Evolutionary conservation across 2,113 vertebrate species (phyloP), one percentile per base, ranked within the genome.

Genomic region (Dunckerocampus dactyliophorus): DNA sequence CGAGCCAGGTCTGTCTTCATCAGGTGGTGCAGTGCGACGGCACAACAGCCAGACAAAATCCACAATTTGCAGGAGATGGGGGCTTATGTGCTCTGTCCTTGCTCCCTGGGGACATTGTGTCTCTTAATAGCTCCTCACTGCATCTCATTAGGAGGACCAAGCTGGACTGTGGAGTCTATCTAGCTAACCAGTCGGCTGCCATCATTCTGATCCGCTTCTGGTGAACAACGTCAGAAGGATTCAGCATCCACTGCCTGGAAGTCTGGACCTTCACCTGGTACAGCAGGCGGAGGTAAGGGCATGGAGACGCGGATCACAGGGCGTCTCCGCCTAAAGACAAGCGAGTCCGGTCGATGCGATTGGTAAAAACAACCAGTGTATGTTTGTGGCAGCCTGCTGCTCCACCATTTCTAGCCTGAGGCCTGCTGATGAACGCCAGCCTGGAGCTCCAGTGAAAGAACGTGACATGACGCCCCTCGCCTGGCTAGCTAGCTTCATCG

Each of bases 21-120:
- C 82, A 83, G 87, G 84, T 88, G 86, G 85, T 83, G 87, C 85
- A 85, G 77, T 85, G 85, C 77, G 84, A 81, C 85, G 83, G 71
- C 55, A 80, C 73, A 83, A 82, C 75, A 79, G 77, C 37, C 74
- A n/a, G 50, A 70, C 63, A 71, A 67, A 71, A 67, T 72, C 72
- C 76, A 74, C 71, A 76, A 37, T 84, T 82, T 74, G 67, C 39
- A 59, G 54, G 69, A 72, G 62, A 28, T 20, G 11, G 14, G 58
- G 61, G 15, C 11, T 21, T 48, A 62, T 22, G 54, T 17, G 43
- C 5, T 3, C 28, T 0, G 19, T 60, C 53, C 46, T 39, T 74
- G 24, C 53, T 63, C 67, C 66, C 15, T 15, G 47, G 66, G 54
- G 46, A 13, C 22, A 55, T 59, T 42, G 1, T 15, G 16, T 57